Conservation (phyloP, 2,113 vertebrate genomes). For the Eleginops maclovinus region DNA sequence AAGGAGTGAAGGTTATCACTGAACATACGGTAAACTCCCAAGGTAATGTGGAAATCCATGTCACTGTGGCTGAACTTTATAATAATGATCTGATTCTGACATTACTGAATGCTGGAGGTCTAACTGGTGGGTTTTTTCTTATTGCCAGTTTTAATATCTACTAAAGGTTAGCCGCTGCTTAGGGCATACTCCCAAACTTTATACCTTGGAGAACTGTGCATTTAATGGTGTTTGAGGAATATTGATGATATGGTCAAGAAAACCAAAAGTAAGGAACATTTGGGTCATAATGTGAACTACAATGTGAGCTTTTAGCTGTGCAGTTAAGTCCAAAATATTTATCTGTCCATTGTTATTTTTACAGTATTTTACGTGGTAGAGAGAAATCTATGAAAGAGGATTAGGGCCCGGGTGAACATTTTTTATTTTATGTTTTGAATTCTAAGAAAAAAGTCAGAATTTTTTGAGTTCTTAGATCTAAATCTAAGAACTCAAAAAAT, state of each 20-base stretch:
- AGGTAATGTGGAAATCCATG: constrained; percentile 63
- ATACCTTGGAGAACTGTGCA: not conserved
- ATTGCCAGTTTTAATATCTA: not conserved
- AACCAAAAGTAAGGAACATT: not conserved
- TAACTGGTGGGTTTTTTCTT: not conserved
- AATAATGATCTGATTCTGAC: constrained; percentile 30
- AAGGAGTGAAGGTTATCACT: constrained; percentile 62
- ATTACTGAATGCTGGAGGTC: not conserved
- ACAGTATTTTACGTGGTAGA: not conserved
- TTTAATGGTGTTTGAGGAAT: not conserved
- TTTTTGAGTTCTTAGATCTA: too few relatives aligned
- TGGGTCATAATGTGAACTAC: not conserved
- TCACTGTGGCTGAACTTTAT: constrained; percentile 37
- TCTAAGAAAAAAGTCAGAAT: too few relatives aligned
- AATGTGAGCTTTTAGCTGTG: not conserved
- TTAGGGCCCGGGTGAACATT: too few relatives aligned
- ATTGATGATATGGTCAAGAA: not conserved
- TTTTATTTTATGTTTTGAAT: too few relatives aligned
- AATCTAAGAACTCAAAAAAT: too few relatives aligned
- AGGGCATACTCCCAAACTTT: not conserved
- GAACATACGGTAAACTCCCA: constrained; percentile 57
- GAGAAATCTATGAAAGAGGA: not conserved
- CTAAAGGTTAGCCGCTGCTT: not conserved
- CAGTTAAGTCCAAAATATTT: not conserved
- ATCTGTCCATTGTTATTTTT: not conserved